These are phyloP conservation scores for Chiloscyllium plagiosum DNA, from an alignment of 2,113 vertebrate genomes.

Conservation along the genomic window DNA sequence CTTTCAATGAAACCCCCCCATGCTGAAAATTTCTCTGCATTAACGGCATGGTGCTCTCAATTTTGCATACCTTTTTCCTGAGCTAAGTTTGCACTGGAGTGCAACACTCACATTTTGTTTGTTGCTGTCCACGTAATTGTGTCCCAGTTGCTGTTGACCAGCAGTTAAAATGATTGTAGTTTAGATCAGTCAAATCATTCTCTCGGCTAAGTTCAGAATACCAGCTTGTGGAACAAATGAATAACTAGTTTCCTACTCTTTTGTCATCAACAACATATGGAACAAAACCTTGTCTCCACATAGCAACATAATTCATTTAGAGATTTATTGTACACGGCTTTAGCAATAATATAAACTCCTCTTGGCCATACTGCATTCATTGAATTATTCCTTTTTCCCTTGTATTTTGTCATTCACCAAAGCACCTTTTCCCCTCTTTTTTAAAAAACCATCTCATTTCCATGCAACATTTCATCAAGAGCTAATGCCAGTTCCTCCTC, in stretches of 20 bases:
- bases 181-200: background rate
- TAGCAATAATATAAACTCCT: background rate
- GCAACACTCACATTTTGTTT: background rate
- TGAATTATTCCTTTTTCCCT: background rate
- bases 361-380: background rate
- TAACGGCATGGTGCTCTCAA: background rate
- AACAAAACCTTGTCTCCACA: background rate
- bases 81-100: background rate
- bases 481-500: background rate
- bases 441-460: background rate
- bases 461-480: background rate
- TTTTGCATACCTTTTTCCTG: background rate
- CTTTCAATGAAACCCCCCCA: background rate
- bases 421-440: background rate
- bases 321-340: background rate
- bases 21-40: background rate
- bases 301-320: background rate
- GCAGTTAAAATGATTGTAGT: background rate
- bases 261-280: background rate
- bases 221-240: background rate
- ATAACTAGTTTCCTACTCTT: background rate
- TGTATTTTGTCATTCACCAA: background rate
- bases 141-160: background rate
- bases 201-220: background rate
- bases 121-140: background rate